phyloP scores from a whole-genome alignment of 2,888 invertebrate genomes.

The Chrysotoxum bicinctum region DNA sequence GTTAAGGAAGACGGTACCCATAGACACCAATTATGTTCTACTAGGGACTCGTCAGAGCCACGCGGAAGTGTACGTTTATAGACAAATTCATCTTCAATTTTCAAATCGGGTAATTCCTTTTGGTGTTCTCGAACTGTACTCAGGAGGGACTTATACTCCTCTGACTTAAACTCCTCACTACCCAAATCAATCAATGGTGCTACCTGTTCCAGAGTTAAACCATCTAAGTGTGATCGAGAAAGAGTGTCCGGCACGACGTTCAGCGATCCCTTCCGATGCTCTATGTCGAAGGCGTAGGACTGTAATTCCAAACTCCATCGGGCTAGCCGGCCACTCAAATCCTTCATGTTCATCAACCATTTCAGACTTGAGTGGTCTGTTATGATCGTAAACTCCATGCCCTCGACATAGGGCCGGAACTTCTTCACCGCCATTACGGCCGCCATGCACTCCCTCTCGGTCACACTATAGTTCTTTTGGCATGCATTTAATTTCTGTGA shows the following conservation, averaged over 20 bases:
- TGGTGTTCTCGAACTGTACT: background rate
- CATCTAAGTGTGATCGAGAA: background rate
- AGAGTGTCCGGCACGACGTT: background rate
- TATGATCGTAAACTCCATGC: too few species aligned
- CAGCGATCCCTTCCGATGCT: background rate
- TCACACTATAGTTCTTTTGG: too few species aligned
- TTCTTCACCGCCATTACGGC: too few species aligned
- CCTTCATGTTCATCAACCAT: too few species aligned
- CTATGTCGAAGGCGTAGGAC: background rate
- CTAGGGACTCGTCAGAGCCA: background rate
- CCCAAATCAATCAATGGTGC: background rate
- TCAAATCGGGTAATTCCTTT: conserved; percentile 10
- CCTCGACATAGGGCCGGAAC: conserved; percentile 3
- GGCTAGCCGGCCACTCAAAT: too few species aligned
- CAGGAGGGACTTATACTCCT: background rate
- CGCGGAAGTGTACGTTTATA: conserved; percentile 5
- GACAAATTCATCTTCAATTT: conserved; percentile 4
- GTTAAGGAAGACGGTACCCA: conserved; percentile 31
- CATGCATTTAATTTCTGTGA: too few species aligned
- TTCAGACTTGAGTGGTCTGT: too few species aligned
- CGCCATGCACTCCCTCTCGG: too few species aligned
- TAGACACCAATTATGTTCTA: conserved; percentile 13
- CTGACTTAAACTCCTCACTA: background rate
- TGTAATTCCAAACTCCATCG: background rate
- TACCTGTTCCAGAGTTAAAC: background rate